Percentiles rank a stretch among this genome's conserved stretches.
Conservation (phyloP, 1,140 invertebrate species). For the Drosophila kurseongensis region DNA sequence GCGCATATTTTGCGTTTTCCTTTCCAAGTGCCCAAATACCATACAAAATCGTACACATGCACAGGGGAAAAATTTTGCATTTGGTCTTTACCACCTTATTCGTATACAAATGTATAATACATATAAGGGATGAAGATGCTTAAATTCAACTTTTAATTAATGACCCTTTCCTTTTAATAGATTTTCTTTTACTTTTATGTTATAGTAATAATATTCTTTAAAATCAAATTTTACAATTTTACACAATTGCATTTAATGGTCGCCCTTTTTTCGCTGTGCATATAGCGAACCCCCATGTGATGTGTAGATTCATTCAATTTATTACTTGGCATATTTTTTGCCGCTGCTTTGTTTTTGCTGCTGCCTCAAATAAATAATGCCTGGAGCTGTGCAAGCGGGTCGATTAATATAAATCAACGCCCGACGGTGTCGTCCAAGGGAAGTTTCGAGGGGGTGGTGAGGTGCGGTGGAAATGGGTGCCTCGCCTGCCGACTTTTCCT, state of each 20-base stretch:
- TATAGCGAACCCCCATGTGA: conserved; percentile 12
- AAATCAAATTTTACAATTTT: too few relatives aligned
- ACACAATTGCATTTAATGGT: too few relatives aligned
- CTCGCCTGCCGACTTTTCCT: conserved; percentile 57
- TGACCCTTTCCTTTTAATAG: too few relatives aligned
- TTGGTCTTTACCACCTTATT: neutral
- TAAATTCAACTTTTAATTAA: too few relatives aligned
- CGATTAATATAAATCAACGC: conserved; percentile 82
- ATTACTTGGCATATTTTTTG: conserved; percentile 75
- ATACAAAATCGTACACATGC: conserved; percentile 8
- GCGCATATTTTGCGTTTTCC: conserved; percentile 52
- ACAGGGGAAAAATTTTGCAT: neutral
- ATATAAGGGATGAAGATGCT: too few relatives aligned
- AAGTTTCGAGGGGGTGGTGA: conserved; percentile 11
- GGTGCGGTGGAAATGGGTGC: conserved; percentile 29
- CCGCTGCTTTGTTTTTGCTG: conserved; percentile 51
- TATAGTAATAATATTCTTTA: too few relatives aligned
- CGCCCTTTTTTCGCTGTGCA: conserved; percentile 4
- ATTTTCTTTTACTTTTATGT: too few relatives aligned
- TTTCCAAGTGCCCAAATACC: conserved; percentile 28
- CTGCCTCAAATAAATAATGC: conserved; percentile 71
- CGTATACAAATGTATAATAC: too few relatives aligned
- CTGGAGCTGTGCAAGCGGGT: conserved; percentile 65
- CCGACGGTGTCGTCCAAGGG: conserved; percentile 66
- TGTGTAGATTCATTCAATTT: conserved; percentile 65